Base-by-base conservation (phyloP, 1,140 invertebrate species). In the Hypsibius dujardini region DNA sequence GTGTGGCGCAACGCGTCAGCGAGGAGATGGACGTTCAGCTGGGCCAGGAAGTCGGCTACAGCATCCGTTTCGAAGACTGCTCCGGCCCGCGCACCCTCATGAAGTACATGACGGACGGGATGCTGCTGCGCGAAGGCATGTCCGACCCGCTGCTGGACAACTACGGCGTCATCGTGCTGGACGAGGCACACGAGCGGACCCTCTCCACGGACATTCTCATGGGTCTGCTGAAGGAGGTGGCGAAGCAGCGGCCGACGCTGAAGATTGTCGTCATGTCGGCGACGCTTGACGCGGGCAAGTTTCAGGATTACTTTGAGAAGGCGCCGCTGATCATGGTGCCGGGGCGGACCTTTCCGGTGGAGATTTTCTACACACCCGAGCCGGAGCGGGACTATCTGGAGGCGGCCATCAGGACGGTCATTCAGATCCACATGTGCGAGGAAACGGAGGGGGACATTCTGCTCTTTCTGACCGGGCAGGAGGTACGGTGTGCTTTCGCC, bases 241-340 rank as follows among this genome's bases (percentile, higher is more conserved):
- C 94, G 42, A 92, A 92, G 75, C 92, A 97, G 75, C 81, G 96
- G 69, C 79, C 83, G 2, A 95, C 98, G 81, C 83, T 99, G 14
- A 99, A 99, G 82, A 84, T 99, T 69, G 91, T 99, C 74, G 90
- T 99, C 77, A 99, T 99, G 95, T 96, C 92, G 76, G 96, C 96
- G 15, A 99, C 96, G 0, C 82, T 99, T n/a, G 96, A 99, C 82
- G 95, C 96, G 70, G 95, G 95, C 2, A 99, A 99, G 80, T 99
- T 99, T 81, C 93, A 96, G 80, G 88, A 91, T 77, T 98, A 98
- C 79, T 98, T 98, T 80, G 94, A 98, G 76, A 90, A 95, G 79
- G 95, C 95, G 15, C 96, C 96, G 0, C 80, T 99, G 28, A 94
- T 99, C 89, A 97, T 92, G 78, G 94, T 99, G 46, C 96, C 96